Percentiles rank a stretch among this genome's conserved stretches.
Conservation (phyloP, 2,113 vertebrate genomes). For the Desmodus rotundus region DNA sequence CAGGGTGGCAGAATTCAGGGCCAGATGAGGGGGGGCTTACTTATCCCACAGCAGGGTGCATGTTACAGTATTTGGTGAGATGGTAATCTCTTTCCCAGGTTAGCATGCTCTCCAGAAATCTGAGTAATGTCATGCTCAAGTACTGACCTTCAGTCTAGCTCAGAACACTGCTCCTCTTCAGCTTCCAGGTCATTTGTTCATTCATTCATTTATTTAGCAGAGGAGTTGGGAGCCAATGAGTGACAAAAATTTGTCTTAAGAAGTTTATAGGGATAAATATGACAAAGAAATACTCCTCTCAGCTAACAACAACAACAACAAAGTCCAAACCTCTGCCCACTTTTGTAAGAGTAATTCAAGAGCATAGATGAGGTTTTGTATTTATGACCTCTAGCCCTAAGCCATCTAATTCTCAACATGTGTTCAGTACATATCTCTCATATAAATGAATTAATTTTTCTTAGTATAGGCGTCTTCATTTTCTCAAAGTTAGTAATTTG, state of each 20-base stretch:
- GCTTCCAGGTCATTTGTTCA: background rate
- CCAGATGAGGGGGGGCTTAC: background rate
- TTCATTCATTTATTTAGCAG: background rate
- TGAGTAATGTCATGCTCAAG: background rate
- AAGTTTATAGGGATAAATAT: background rate
- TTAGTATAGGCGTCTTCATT: background rate
- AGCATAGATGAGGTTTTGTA: background rate
- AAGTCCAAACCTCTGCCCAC: background rate
- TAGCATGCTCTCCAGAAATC: background rate
- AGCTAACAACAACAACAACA: background rate
- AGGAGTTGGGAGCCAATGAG: background rate
- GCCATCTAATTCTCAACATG: background rate
- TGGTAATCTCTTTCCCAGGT: background rate
- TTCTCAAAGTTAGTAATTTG: conserved; percentile 26
- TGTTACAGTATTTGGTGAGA: background rate
- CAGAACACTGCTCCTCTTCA: background rate
- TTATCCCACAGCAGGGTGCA: background rate
- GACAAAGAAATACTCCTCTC: background rate
- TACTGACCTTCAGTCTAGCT: background rate
- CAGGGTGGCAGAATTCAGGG: background rate
- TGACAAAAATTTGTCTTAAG: conserved; percentile 12
- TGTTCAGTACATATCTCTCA: background rate
- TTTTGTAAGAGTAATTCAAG: background rate
- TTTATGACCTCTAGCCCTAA: background rate
- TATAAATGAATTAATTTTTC: background rate